Evolutionary conservation across 2,797 vertebrate genomes (phyloP), one percentile per base, ranked within the genome.

Genomic region (Serranus cabrilla): DNA sequence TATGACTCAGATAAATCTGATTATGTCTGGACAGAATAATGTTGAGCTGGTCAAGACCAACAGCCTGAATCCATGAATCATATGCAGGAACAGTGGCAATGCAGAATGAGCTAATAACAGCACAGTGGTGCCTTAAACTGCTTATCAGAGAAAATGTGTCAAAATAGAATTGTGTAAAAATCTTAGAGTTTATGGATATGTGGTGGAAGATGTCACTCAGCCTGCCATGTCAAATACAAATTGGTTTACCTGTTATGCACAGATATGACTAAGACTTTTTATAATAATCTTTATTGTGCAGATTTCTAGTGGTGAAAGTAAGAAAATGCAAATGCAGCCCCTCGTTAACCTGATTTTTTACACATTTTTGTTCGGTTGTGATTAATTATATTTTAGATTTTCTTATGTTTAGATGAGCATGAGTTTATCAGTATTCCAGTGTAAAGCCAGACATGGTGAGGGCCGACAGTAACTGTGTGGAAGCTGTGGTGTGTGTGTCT

Each of bases 1-100:
- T 77, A 63, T 18, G 5, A n/a, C 37, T 61, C 2, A 3, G 5
- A 21, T 74, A 47, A 70, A 67, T 66, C 3, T 75, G 39, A 74
- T 80, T 39, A 71, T 37, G 40, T 34, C 2, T 31, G 17, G 34
- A 77, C 16, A 58, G 37, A 52, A 66, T 46, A 12, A 45, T 58
- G 57, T 47, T 59, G 47, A 56, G 47, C 27, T 39, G 49, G 61
- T 78, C 67, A 79, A 64, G 21, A 56, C 61, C 39, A 71, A 40
- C 52, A 74, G 49, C 51, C 17, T 58, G n/a, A 43, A 45, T 65
- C 11, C 20, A 25, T 42, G 23, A 62, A 63, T 65, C 12, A 47
- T 0, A 21, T 43, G 21, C 46, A 76, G 10, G 10, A 52, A 27
- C 2, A 20, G 20, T 45, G 21, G n/a, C 25, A 9, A 12, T 57